Percentiles rank a stretch among this genome's conserved stretches.
Evolutionary conservation across 2,113 vertebrate genomes (phyloP).

Genomic region (Felis catus): DNA sequence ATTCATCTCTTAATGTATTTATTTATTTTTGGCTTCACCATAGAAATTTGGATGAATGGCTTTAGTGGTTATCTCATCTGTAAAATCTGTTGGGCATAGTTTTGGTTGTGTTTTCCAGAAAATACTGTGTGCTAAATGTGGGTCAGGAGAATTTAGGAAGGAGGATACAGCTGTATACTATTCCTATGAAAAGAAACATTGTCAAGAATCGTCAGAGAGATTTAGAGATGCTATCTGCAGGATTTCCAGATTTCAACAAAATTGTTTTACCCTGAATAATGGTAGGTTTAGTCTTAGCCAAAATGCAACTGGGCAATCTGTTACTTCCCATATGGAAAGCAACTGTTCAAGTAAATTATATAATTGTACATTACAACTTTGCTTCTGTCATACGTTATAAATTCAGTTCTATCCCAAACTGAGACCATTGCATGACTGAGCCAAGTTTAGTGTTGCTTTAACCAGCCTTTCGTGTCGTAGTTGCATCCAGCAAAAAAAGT

Average conservation of each 20-base stretch:
- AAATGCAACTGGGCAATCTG: conserved; percentile 80
- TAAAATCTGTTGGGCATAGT: conserved; percentile 33
- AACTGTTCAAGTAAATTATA: conserved; percentile 82
- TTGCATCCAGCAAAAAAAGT: neutral
- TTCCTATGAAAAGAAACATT: conserved; percentile 60
- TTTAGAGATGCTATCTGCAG: conserved; percentile 71
- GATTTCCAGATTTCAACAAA: conserved; percentile 78
- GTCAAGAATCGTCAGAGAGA: conserved; percentile 68
- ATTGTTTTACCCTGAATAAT: conserved; percentile 75
- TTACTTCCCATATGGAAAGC: conserved; percentile 84
- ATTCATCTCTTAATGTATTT: conserved; percentile 11
- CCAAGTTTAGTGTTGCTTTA: conserved; percentile 69
- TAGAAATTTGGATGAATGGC: neutral
- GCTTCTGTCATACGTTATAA: conserved; percentile 74
- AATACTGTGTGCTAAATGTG: conserved; percentile 47
- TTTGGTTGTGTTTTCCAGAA: conserved; percentile 18
- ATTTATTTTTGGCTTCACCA: neutral
- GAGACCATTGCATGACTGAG: conserved; percentile 51
- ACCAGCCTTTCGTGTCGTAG: neutral
- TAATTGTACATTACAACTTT: conserved; percentile 77
- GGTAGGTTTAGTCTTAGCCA: conserved; percentile 76
- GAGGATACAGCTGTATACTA: neutral
- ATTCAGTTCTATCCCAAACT: conserved; percentile 53
- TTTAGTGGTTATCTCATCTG: neutral
- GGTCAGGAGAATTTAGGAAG: conserved; percentile 48